Evolutionary conservation across 2,888 invertebrate genomes (phyloP), one percentile per base, ranked within the genome.

Genomic region (Lepeophtheirus nordmannii): DNA sequence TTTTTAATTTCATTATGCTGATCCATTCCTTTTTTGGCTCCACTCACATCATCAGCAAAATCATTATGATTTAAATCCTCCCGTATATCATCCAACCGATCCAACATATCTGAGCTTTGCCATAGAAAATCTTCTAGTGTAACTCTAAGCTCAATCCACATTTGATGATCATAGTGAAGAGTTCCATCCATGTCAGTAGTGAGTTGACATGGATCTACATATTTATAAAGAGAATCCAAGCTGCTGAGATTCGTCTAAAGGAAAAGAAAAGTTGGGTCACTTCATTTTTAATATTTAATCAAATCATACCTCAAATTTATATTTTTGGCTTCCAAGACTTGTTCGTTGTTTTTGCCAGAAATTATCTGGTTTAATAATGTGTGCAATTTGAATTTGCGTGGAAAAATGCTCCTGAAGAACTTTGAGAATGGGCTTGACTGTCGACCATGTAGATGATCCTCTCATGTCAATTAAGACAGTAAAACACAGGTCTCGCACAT

Each of bases 341-440:
- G 94, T 93, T 75, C 94, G 86, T 79, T 97, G 96, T 79, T 97
- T 97, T 79, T 97, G 96, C 96, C 96, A 96, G 81, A 98, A 97
- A 77, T 94, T 96, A 75, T 98, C 97, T 71, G 96, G 94, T 80
- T 97, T 96, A 72, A 97, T 93, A 76, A 98, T 92, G 75, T 90
- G 89, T 72, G 92, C 94, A 77, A 87, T 87, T 78, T 93, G 88
- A 74, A 97, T 88, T 75, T 83, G 83, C 67, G 77, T 76, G 73
- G 91, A 86, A 78, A 94, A 96, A 78, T 91, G 89, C 77, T 97
- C 96, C 82, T 97, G 88, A 71, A 91, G 81, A 74, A 92, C 90
- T 82, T 97, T 97, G 71, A 98, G 80, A 75, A 98, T 92, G 69
- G 94, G 93, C 80, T 97, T 97, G 70, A 94, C 92, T 69, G 89